These are phyloP conservation scores for Morinoia aosen DNA, from an alignment of 2,888 invertebrate genomes.

Conservation along the genomic window DNA sequence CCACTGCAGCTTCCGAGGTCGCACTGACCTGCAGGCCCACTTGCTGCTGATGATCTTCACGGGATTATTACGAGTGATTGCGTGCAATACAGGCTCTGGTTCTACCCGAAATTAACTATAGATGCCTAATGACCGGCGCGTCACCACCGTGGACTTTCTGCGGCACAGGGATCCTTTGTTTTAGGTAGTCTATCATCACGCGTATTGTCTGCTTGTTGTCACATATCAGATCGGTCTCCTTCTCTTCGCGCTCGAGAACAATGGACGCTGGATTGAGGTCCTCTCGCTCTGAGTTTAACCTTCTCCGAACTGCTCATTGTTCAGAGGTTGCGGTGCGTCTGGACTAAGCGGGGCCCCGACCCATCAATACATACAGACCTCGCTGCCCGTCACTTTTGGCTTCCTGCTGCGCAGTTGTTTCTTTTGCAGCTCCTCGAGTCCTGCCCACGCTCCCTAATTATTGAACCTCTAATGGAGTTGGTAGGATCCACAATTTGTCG, in stretches of 20 bases:
- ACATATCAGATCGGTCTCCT: constrained; percentile 12
- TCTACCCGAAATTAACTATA: not conserved
- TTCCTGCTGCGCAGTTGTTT: not conserved
- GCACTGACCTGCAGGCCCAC: too few species aligned
- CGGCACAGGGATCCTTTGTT: constrained; percentile 4
- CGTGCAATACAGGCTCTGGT: not conserved
- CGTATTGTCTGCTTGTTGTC: constrained; percentile 12
- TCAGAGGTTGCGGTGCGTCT: not conserved
- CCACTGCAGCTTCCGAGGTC: too few species aligned
- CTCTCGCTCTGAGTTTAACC: constrained; percentile 3
- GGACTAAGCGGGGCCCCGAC: not conserved
- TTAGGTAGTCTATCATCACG: not conserved
- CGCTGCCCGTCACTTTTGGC: not conserved
- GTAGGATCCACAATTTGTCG: not conserved
- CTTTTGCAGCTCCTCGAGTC: not conserved
- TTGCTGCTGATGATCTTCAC: not conserved
- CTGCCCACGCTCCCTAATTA: not conserved
- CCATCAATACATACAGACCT: not conserved
- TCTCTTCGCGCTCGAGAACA: constrained; percentile 3
- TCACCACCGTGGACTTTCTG: not conserved
- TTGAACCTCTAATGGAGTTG: not conserved
- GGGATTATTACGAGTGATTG: not conserved
- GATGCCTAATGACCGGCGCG: not conserved
- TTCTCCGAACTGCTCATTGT: constrained; percentile 1
- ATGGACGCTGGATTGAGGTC: not conserved